phyloP scores from a whole-genome alignment of 2,888 invertebrate species.

The Troides helena region DNA sequence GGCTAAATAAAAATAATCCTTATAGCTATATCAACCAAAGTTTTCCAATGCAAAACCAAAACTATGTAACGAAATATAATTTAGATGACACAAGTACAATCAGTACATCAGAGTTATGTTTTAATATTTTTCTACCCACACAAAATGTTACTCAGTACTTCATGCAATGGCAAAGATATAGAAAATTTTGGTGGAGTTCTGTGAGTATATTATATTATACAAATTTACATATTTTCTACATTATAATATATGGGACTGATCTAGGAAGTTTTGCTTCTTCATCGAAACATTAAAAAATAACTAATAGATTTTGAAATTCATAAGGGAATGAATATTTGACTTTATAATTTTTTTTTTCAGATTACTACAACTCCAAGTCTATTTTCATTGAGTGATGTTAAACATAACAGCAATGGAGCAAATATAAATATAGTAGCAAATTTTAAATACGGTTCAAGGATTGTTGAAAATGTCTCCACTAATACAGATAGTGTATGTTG shows the following conservation, averaged over 20 bases:
- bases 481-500: conserved; percentile 41
- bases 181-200: conserved; percentile 93
- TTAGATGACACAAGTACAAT: conserved; percentile 28
- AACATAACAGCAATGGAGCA: conserved; percentile 60
- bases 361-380: conserved; percentile 86
- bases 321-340: too few species aligned
- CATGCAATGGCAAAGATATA: conserved; percentile 87
- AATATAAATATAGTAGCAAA: conserved; percentile 83
- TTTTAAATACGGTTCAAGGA: conserved; percentile 82
- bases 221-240: too few species aligned
- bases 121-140: conserved; percentile 67
- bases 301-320: too few species aligned
- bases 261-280: too few species aligned
- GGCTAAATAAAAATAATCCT: conserved; percentile 33
- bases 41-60: conserved; percentile 24
- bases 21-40: conserved; percentile 48
- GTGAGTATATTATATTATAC: conserved; percentile 56
- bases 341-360: conserved; percentile 50
- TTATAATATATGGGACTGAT: too few species aligned
- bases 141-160: conserved; percentile 82
- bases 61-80: conserved; percentile 37
- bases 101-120: conserved; percentile 49
- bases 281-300: too few species aligned
- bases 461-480: conserved; percentile 82
- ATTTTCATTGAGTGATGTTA: conserved; percentile 82